Evolutionary conservation across 2,888 invertebrate genomes (phyloP).

Genomic region (Prosapia bicincta): DNA sequence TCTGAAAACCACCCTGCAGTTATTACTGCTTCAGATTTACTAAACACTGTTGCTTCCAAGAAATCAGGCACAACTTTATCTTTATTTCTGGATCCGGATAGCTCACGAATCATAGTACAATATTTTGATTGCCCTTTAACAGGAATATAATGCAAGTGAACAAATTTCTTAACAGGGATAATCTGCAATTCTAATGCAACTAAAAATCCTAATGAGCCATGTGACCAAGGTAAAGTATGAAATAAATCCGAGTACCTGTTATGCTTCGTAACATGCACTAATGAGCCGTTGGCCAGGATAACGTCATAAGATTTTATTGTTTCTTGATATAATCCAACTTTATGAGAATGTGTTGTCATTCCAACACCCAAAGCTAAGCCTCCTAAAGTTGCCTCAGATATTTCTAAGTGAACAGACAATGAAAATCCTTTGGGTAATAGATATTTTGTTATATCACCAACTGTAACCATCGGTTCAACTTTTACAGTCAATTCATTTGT

Average conservation of each 20-base stretch:
- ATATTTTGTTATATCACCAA: constrained; percentile 61
- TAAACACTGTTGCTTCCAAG: constrained; percentile 63
- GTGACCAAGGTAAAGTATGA: constrained; percentile 61
- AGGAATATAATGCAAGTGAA: constrained; percentile 61
- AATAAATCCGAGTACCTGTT: constrained; percentile 59
- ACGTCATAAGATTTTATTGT: constrained; percentile 62
- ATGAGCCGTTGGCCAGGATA: constrained; percentile 58
- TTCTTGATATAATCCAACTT: constrained; percentile 66
- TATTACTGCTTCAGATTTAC: constrained; percentile 59
- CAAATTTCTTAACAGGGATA: constrained; percentile 60
- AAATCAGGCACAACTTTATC: constrained; percentile 56
- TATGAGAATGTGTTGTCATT: constrained; percentile 72
- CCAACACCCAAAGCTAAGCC: constrained; percentile 66
- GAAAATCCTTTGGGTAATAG: constrained; percentile 64
- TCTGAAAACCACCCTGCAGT: constrained; percentile 65
- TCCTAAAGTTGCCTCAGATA: constrained; percentile 65
- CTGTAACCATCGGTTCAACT: constrained; percentile 66
- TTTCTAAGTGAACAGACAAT: constrained; percentile 63
- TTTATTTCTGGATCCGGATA: constrained; percentile 54
- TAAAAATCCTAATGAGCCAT: constrained; percentile 63
- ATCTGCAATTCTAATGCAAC: constrained; percentile 61
- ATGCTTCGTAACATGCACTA: constrained; percentile 54
- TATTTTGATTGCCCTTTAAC: constrained; percentile 59
- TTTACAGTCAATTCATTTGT: constrained; percentile 55
- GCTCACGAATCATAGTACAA: constrained; percentile 57